These are phyloP conservation scores for Tetragnatha versicolor DNA, from an alignment of 1,140 invertebrate genomes.

Conservation along the genomic window DNA sequence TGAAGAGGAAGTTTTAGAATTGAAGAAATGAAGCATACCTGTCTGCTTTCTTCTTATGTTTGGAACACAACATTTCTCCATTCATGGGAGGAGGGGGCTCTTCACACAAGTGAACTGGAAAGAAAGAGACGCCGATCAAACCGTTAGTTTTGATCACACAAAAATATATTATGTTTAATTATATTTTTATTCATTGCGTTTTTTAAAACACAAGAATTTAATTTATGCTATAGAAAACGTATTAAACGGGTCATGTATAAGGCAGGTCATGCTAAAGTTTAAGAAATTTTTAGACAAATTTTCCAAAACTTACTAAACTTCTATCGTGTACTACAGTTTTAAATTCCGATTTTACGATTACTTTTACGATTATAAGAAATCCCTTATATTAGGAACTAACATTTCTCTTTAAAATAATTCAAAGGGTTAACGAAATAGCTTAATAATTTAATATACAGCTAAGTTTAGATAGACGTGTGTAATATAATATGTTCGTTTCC, in stretches of 20 bases:
- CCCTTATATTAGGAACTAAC: too few species aligned
- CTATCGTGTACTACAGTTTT: too few species aligned
- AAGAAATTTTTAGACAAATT: too few species aligned
- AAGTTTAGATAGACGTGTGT: too few species aligned
- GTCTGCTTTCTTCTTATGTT: constrained; percentile 16
- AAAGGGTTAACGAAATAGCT: too few species aligned
- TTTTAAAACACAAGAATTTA: background rate
- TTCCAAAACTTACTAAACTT: too few species aligned
- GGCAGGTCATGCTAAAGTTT: too few species aligned
- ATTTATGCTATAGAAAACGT: background rate
- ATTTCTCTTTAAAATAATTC: too few species aligned
- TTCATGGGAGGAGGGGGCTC: constrained; percentile 14
- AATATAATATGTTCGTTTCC: too few species aligned
- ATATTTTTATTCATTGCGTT: background rate
- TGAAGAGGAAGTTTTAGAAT: background rate
- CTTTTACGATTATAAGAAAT: too few species aligned
- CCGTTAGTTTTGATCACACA: background rate
- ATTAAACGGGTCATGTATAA: background rate
- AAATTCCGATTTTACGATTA: too few species aligned
- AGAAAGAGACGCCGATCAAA: background rate
- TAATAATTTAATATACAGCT: too few species aligned
- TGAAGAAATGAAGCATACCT: background rate
- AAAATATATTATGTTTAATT: background rate
- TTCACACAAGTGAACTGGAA: background rate
- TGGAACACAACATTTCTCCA: background rate